Evolutionary conservation across 2,797 vertebrate species (phyloP), one percentile per base, ranked within the genome.

Genomic region (Tapirus indicus): DNA sequence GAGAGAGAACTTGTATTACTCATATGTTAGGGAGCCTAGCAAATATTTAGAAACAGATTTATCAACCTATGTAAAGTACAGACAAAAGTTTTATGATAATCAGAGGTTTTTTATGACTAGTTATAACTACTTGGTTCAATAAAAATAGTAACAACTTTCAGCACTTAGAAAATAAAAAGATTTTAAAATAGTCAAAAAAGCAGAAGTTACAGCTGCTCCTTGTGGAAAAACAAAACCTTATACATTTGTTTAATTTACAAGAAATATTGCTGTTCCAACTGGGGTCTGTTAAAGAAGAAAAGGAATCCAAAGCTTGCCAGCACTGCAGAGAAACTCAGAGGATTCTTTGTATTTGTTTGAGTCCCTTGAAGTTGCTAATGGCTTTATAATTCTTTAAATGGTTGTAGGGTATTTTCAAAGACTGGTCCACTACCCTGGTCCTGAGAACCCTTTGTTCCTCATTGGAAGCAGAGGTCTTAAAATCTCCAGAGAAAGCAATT

Each of bases 191-290:
- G 17, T 41, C 4, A 71, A 83, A 68, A 97, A 91, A 90, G 21
- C 58, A 88, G 54, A 91, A 95, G 25, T 96, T 94, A 35, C 23
- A 74, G 79, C 82, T 93, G 83, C 47, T 90, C 32, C 90, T 56
- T 96, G 56, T 87, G 52, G 91, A 88, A 92, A 97, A 97, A 92
- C 52, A 97, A 94, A 97, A 79, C 91, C 35, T 69, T 72, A 58
- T 87, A 77, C 69, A 84, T 92, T 97, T 58, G 77, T 79, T 74
- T 32, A 95, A 75, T 95, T 21, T 97, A 96, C 25, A 69, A 90
- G 96, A 95, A 97, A 96, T 78, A 13, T 58, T 96, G 38, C 87
- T 66, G 13, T 93, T 96, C 75, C 87, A 88, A 68, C 75, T 90
- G 93, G 93, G 91, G 27, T 85, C 82, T 95, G 62, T 97, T 93